Evolutionary conservation across 92 coral and sea anemone genomes (phyloP), one percentile per base, ranked within the genome.

Genomic region (Muricea muricata): DNA sequence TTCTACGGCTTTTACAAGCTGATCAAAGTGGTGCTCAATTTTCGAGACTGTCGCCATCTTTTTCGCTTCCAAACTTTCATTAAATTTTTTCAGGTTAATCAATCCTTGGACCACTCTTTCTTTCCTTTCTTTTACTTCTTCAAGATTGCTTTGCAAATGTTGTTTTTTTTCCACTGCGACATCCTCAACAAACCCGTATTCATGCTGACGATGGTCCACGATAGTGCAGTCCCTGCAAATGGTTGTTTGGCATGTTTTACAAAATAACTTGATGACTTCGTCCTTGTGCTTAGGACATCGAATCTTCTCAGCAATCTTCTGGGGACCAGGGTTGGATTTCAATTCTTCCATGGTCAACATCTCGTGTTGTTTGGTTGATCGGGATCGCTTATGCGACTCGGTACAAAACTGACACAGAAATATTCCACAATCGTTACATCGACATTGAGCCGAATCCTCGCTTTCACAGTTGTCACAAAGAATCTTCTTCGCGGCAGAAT

Each of bases 221-320:
- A 89, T 87, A 11, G 90, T 66, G 34, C 97, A 91, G 34, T 91
- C 93, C 46, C 90, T 90, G 30, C 94, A 93, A 54, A 93, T 75
- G 18, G 86, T 57, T 76, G 35, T 37, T 26, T 89, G 84, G 75
- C 97, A 93, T 4, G 91, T 84, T 40, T 87, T 69, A 23, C 96
- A 92, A 75, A 87, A 92, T 10, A 92, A 89, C 55, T 90, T 92
- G 71, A 89, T 33, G 17, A 73, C 35, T 75, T 92, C 91, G 6
- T 84, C 90, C 80, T 65, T 50, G 83, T 92, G 96, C 57, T 92
- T 90, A n/a, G 31, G 26, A 81, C 96, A 92, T 33, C 85, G 78
- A 9, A 77, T 26, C 47, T 84, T 93, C 81, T 92, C 88, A 39
- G 37, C 85, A 39, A 85, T 73, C 33, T 86, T 91, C 33, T 73